These are phyloP conservation scores for Aviceda subcristata DNA, from an alignment of 2,113 vertebrate species.

Conservation along the genomic window DNA sequence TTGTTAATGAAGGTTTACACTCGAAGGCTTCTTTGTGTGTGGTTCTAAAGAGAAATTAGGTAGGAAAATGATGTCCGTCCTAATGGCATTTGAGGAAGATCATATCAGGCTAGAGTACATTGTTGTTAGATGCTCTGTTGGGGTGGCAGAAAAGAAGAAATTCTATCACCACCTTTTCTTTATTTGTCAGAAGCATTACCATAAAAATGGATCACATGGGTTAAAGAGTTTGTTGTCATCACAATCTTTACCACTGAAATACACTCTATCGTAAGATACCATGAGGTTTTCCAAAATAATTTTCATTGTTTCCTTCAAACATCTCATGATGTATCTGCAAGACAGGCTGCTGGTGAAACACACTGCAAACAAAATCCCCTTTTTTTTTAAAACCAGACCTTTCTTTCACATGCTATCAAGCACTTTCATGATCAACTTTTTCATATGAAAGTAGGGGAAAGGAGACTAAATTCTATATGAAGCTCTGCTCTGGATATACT, in stretches of 20 bases:
- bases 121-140: background rate
- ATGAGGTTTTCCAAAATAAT: background rate
- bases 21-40: background rate
- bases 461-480: background rate
- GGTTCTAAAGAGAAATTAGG: background rate
- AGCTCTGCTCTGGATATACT: background rate
- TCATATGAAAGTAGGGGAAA: background rate
- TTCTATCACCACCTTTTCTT: background rate
- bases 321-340: background rate
- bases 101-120: background rate
- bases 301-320: background rate
- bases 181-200: background rate
- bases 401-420: background rate
- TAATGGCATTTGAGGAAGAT: background rate
- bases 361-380: background rate
- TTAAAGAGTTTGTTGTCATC: background rate
- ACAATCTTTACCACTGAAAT: background rate
- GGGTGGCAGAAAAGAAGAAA: background rate
- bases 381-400: background rate
- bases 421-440: background rate
- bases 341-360: background rate
- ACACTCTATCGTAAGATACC: background rate
- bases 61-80: background rate
- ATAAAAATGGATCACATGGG: background rate
- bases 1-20: background rate